A percentile compares a stretch with the other conserved stretches of the same genome.
Conservation (phyloP, 2,113 vertebrate genomes). For the Fregata magnificens region DNA sequence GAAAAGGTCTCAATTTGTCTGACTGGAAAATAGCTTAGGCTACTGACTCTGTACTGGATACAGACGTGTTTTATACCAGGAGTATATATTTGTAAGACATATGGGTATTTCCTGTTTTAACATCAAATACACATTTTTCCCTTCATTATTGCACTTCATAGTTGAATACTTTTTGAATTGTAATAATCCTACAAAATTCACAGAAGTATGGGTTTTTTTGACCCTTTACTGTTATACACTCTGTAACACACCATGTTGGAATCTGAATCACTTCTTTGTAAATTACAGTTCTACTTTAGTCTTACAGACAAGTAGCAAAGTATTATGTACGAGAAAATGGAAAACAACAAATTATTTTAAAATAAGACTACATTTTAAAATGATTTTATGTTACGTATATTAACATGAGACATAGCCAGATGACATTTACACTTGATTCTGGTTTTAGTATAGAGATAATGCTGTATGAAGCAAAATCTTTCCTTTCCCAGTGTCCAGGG, state of each 20-base stretch:
- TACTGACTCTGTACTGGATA: not conserved
- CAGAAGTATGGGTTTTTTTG: not conserved
- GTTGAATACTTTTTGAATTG: not conserved
- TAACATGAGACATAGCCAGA: not conserved
- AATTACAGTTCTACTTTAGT: not conserved
- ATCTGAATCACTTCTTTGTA: not conserved
- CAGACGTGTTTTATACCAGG: not conserved
- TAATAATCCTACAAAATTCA: not conserved
- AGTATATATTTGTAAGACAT: not conserved
- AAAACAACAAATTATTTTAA: not conserved
- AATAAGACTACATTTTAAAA: not conserved
- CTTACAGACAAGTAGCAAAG: not conserved
- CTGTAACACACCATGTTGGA: not conserved
- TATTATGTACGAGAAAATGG: not conserved
- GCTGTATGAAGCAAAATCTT: not conserved
- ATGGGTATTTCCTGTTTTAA: not conserved
- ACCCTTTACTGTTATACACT: not conserved
- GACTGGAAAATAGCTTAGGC: constrained; percentile 47
- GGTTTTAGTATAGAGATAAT: not conserved
- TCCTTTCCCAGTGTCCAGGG: not conserved
- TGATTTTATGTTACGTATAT: not conserved
- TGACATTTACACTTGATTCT: not conserved
- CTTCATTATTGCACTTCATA: not conserved
- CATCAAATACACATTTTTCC: not conserved
- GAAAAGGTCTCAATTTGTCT: constrained; percentile 16